These are phyloP conservation scores for Euphydryas editha DNA, from an alignment of 2,888 invertebrate genomes.

Conservation along the genomic window DNA sequence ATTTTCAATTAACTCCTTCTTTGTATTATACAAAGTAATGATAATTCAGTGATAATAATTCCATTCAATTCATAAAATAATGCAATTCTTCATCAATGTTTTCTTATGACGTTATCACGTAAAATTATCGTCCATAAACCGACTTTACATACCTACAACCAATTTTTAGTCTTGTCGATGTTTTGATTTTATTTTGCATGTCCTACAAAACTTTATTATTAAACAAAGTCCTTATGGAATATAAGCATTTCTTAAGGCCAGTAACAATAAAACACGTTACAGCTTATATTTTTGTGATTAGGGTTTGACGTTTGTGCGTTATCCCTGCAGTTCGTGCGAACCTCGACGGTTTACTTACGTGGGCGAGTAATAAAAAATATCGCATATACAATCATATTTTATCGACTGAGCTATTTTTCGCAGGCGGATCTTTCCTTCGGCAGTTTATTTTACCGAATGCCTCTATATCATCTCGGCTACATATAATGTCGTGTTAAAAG, in stretches of 20 bases:
- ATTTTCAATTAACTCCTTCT: too few species aligned
- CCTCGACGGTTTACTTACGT: slow-evolving; percentile 27
- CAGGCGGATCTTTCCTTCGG: slow-evolving; percentile 50
- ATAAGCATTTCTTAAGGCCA: neutral
- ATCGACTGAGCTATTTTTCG: slow-evolving; percentile 69
- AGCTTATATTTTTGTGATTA: slow-evolving; percentile 1
- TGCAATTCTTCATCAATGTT: too few species aligned
- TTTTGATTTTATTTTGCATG: neutral
- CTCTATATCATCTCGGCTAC: slow-evolving; percentile 63
- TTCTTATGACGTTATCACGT: too few species aligned
- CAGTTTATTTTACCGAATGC: slow-evolving; percentile 55
- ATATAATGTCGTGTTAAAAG: slow-evolving; percentile 68
- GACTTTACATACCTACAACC: too few species aligned
- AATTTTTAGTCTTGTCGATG: too few species aligned
- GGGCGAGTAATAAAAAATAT: slow-evolving; percentile 69
- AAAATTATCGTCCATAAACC: too few species aligned
- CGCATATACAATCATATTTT: slow-evolving; percentile 78
- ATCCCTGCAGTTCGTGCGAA: slow-evolving; percentile 10
- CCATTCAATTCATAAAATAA: too few species aligned
- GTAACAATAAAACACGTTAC: slow-evolving; percentile 13
- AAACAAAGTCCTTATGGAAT: neutral
- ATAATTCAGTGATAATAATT: too few species aligned
- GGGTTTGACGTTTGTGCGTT: slow-evolving; percentile 13
- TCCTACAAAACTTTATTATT: neutral
- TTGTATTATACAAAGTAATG: too few species aligned